These are phyloP conservation scores for Sisor rabdophorus DNA, from an alignment of 2,113 vertebrate species.

Conservation along the genomic window DNA sequence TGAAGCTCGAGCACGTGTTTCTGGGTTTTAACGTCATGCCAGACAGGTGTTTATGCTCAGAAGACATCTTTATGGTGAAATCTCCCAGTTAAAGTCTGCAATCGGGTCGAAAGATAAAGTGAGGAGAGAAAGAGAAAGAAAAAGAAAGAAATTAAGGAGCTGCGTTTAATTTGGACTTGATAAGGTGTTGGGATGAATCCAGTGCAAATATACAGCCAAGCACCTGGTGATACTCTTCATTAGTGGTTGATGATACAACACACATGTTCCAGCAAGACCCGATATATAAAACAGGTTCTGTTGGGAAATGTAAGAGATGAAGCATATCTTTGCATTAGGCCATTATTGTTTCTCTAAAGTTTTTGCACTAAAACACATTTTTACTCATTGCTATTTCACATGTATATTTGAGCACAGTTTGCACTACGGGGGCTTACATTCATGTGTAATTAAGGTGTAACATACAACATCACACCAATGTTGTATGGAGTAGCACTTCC, in stretches of 20 bases:
- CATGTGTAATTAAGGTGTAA: neutral
- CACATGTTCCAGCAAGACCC: neutral
- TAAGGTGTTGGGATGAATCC: slow-evolving; percentile 50
- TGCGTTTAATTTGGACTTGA: slow-evolving; percentile 34
- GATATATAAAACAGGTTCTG: neutral
- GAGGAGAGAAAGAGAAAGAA: slow-evolving; percentile 10
- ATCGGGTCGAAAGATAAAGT: slow-evolving; percentile 22
- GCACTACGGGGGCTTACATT: neutral
- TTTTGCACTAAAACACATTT: neutral
- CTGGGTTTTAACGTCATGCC: slow-evolving; percentile 18
- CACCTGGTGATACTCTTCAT: slow-evolving; percentile 47
- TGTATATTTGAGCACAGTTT: neutral
- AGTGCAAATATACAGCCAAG: slow-evolving; percentile 47
- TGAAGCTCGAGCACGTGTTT: slow-evolving; percentile 13
- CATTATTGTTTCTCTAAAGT: neutral
- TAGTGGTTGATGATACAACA: slow-evolving; percentile 25
- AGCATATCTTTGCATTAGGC: neutral
- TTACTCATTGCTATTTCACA: neutral
- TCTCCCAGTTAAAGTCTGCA: slow-evolving; percentile 30
- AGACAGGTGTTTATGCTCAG: slow-evolving; percentile 50
- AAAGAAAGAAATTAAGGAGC: slow-evolving; percentile 32
- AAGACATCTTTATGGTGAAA: slow-evolving; percentile 44
- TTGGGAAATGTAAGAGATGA: neutral
- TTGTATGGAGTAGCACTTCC: neutral
- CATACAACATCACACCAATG: neutral